Evolutionary conservation across 2,113 vertebrate species (phyloP), one percentile per base, ranked within the genome.

Genomic region (Melospiza georgiana): DNA sequence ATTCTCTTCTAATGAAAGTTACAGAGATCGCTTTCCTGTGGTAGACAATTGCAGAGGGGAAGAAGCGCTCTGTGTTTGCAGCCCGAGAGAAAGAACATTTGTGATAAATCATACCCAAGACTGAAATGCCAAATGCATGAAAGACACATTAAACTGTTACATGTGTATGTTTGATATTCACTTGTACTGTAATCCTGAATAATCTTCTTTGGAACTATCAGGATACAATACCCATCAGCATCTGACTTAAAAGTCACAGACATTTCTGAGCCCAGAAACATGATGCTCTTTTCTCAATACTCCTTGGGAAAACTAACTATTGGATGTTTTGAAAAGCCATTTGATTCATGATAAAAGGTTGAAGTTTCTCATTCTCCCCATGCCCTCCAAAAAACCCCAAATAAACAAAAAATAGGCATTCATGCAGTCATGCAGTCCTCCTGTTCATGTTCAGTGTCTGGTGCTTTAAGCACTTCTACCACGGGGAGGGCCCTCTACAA

Each of bases 381-480:
- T 2, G 0, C 1, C 8, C 14, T 4, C 2, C 30, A 33, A 59
- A 68, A 37, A 37, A 37, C 10, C 10, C 4, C 37, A n/a, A 48
- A 12, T 46, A 44, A n/a, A 41, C 22, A 24, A 5, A 10, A 7
- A 41, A 27, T 6, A 67, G 9, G 7, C 5, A 39, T 16, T 33
- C 12, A 61, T 54, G 27, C 27, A 52, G 51, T 52, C 14, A 52
- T 61, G 18, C 10, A 52, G 22, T 62, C 11, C 33, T 20, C 22
- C 61, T 30, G 23, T 41, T 87, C 58, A 46, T 46, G 44, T 46
- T 48, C 22, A 80, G 10, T 30, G 23, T 41, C 7, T 59, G 66
- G 31, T n/a, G 27, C 18, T 93, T 67, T 73, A 73, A 19, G 13
- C 31, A 77, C 12, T 55, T 69, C 10, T 74, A 59, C 63, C 8